Evolutionary conservation across 2,888 invertebrate species (phyloP), one percentile per base, ranked within the genome.

Genomic region (Caenorhabditis sp.): DNA sequence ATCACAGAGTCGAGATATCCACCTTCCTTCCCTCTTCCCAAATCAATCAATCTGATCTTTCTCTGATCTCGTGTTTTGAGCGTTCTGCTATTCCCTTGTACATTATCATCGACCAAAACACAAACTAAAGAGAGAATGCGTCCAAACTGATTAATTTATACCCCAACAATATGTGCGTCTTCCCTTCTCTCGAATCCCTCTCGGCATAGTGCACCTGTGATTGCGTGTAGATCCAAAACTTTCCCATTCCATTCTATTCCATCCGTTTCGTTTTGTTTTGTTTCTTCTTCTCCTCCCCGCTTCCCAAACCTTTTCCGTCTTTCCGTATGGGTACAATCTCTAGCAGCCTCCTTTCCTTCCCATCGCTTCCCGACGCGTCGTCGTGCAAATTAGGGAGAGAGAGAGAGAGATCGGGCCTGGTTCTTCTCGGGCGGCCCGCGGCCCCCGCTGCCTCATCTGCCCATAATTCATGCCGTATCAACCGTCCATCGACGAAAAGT

Each of bases 61-160:
- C 47, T 28, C 15, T 67, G 67, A 68, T 68, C 56, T 68, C 56
- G 56, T 58, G 64, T 64, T 72, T 71, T 71, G 71, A 47, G 35
- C 56, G 40, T 20, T 24, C 24, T 56, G 56, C 15, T 28, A 28
- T 35, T 40, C 24, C 2, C n/a, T n/a, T n/a, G 18, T 60, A 11
- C 35, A 28, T 32, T 24, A 15, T 24, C n/a, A n/a, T n/a, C 26
- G 64, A 72, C 47, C 72, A 72, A 72, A 40, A 72, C 71, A 71
- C 71, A 70, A 70, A 71, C 71, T 62, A 71, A 53, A 71, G n/a
- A n/a, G n/a, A 71, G 70, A 71, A 62, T 61, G 70, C 35, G 22
- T 50, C 55, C 70, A 26, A 71, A 71, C 70, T 71, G 70, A 71
- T 62, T 61, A 71, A 71, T 71, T 71, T 35, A 18, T 24, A 9